Percentiles rank a stretch among this genome's conserved stretches.
phyloP scores from a whole-genome alignment of 1,140 invertebrate species.

The Caenorhabditis remanei region DNA sequence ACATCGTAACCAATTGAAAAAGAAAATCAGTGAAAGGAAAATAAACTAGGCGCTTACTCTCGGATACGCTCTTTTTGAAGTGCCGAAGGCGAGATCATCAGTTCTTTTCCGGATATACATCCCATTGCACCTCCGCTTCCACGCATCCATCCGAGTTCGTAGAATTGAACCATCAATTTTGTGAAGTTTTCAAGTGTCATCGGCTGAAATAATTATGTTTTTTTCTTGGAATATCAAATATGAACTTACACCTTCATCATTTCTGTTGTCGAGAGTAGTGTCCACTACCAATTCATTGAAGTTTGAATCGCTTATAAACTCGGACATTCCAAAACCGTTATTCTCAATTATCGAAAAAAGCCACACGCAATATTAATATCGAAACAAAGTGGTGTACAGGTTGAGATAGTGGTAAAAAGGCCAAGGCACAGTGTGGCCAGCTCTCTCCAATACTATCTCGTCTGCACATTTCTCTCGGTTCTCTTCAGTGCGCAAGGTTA shows the following conservation, averaged over 20 bases:
- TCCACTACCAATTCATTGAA: slow-evolving; percentile 44
- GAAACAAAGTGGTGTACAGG: slow-evolving; percentile 26
- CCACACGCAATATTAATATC: neutral
- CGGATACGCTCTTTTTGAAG: slow-evolving; percentile 90
- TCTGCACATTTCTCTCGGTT: neutral
- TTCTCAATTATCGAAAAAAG: neutral
- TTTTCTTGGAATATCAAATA: neutral
- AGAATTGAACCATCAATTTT: slow-evolving; percentile 60
- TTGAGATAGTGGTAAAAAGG: slow-evolving; percentile 5
- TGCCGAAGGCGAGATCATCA: slow-evolving; percentile 87
- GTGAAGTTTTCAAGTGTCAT: slow-evolving; percentile 55
- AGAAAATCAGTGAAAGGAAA: no score
- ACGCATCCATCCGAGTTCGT: slow-evolving; percentile 62
- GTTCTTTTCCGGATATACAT: slow-evolving; percentile 30
- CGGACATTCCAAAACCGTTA: slow-evolving; percentile 4
- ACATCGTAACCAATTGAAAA: slow-evolving; percentile 15
- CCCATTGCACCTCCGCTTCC: slow-evolving; percentile 65
- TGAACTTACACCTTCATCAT: slow-evolving; percentile 18
- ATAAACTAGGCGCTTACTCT: no score
- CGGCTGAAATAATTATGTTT: slow-evolving; percentile 21
- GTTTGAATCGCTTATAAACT: slow-evolving; percentile 45
- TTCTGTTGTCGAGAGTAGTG: slow-evolving; percentile 7
- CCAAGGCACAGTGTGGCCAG: slow-evolving; percentile 22
- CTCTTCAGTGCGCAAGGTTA: neutral
- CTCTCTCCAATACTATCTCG: slow-evolving; percentile 40